Evolutionary conservation across 23 tunicate species (phyloP).

Genomic region (Pegea sp.): DNA sequence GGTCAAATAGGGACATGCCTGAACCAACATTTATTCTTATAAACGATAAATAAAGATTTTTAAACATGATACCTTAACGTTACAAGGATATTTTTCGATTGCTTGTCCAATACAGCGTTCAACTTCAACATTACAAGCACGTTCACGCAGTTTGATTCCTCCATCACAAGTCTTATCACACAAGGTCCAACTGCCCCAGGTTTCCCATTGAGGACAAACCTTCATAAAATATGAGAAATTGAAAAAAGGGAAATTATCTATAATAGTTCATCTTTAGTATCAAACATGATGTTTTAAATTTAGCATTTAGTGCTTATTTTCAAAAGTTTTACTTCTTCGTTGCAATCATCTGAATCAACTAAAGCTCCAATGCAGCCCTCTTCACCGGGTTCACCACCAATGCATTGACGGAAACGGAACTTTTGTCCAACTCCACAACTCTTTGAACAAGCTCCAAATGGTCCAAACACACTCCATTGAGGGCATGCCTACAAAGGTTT

Average conservation of each 20-base stretch:
- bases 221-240: no score
- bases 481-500: background rate
- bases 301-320: no score
- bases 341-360: constrained; percentile 14
- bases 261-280: no score
- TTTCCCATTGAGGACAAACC: background rate
- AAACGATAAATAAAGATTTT: no score
- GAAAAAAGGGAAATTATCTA: no score
- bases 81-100: background rate
- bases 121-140: background rate
- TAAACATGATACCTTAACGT: background rate
- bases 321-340: constrained; percentile 11
- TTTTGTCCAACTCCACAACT: constrained; percentile 63
- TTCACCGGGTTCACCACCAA: constrained; percentile 18
- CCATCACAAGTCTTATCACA: background rate
- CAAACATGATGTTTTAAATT: no score
- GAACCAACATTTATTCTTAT: no score
- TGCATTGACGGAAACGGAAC: constrained; percentile 22
- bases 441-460: constrained; percentile 13
- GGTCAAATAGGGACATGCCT: constrained; percentile 8
- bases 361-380: constrained; percentile 16
- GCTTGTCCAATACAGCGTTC: background rate
- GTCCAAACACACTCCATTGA: background rate
- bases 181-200: background rate
- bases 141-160: background rate